Base-by-base conservation (phyloP, 2,113 vertebrate genomes). In the Carassius carassius region DNA sequence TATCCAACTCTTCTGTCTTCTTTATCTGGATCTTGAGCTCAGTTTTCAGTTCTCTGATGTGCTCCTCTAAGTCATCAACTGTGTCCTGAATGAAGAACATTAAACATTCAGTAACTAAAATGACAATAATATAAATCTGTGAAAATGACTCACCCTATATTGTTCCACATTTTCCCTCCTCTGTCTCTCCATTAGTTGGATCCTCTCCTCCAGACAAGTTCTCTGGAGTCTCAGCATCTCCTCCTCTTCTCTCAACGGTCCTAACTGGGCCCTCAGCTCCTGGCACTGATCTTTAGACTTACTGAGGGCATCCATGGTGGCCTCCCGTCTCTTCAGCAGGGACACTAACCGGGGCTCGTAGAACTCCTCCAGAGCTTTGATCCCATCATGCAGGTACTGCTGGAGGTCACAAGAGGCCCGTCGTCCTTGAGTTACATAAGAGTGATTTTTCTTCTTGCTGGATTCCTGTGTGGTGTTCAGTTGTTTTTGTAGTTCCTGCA, bases 301-400 rank as follows among this genome's bases (percentile, higher is more conserved):
- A 86, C 92, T 92, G 49, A 97, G 90, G 0, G 95, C 95, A 47
- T 90, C 94, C 0, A 89, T 89, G 4, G 95, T 94, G 0, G 91
- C 91, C 81, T 97, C 96, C 0, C 94, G 92, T 77, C 95, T 93
- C 88, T 97, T 97, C 62, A 96, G 88, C 87, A 98, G 92, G n/a
- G 94, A 92, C 89, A 96, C 89, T 81, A 99, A 90, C 21, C 96
- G 94, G 0, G 98, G 96, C 81, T 97, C 96, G 0, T 97, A 99
- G 88, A 96, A 95, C 37, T 96, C 93, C 87, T 99, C 96, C 84
- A 99, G 92, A 2, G 93, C 93, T 77, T 91, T 94, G n/a, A 96
- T 95, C 56, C 94, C 96, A 47, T 94, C 90, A 0, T 96, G 94
- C 90, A 98, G 91, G 35, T 97, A 96, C 83, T 94, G 96, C 92